A percentile compares a stretch with the other conserved stretches of the same genome.
These are phyloP conservation scores for Cataglyphis altisquamis DNA, from an alignment of 2,888 invertebrate genomes.

Conservation along the genomic window DNA sequence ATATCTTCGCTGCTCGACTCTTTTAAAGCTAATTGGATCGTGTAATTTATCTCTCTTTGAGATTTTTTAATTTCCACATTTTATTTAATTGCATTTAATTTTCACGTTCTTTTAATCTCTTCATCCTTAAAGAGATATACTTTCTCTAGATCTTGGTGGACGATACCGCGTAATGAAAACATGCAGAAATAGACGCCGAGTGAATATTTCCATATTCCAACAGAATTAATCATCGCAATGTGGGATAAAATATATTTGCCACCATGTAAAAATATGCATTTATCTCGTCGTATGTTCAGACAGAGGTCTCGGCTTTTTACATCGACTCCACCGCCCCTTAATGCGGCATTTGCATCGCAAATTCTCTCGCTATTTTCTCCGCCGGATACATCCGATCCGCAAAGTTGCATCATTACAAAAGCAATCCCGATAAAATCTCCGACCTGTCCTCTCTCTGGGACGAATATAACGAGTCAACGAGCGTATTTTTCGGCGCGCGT, in stretches of 20 bases:
- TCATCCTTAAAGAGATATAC: neutral
- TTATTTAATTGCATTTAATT: neutral
- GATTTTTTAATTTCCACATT: constrained; percentile 14
- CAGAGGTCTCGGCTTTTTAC: constrained; percentile 38
- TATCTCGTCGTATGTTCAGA: constrained; percentile 47
- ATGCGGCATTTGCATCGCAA: constrained; percentile 46
- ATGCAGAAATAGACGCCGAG: neutral
- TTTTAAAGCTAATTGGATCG: neutral
- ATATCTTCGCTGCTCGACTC: neutral
- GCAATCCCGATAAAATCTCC: constrained; percentile 47
- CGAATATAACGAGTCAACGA: constrained; percentile 52
- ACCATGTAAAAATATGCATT: constrained; percentile 48
- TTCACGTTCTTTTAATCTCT: neutral
- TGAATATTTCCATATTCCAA: constrained; percentile 33
- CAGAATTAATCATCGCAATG: constrained; percentile 46
- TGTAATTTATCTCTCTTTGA: neutral
- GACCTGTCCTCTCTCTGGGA: constrained; percentile 37
- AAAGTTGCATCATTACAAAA: constrained; percentile 51
- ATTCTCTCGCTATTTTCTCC: constrained; percentile 32
- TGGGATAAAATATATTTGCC: constrained; percentile 41
- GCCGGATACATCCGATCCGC: constrained; percentile 43
- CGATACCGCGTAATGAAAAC: constrained; percentile 24
- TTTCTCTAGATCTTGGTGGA: neutral
- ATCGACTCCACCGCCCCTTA: constrained; percentile 17
- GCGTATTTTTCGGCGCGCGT: constrained; percentile 29